These are phyloP conservation scores for Procambarus virginalis DNA, from an alignment of 1,140 invertebrate species.

Conservation along the genomic window DNA sequence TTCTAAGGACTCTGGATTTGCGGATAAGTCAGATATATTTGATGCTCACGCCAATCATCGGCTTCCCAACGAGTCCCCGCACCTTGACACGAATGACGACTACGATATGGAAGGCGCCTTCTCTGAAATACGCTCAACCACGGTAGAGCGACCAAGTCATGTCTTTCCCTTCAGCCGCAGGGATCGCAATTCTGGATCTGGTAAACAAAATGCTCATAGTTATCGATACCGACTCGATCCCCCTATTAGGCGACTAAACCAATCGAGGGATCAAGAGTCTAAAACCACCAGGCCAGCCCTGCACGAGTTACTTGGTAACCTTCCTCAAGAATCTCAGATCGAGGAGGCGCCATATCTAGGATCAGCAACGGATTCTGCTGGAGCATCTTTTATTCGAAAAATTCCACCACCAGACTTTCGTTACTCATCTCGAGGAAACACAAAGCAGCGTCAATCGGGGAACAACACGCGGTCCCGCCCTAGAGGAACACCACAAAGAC, in stretches of 20 bases:
- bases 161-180: constrained; percentile 25
- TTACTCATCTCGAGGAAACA: constrained; percentile 4
- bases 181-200: not conserved
- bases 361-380: constrained; percentile 58
- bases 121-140: constrained; percentile 40
- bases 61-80: not conserved
- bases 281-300: constrained; percentile 27
- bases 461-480: not conserved
- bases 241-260: not conserved
- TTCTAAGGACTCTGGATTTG: constrained; percentile 28
- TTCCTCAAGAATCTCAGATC: constrained; percentile 31
- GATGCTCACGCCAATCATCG: not conserved
- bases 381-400: constrained; percentile 31
- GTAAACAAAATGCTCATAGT: not conserved
- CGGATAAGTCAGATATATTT: constrained; percentile 19
- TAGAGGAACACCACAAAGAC: not conserved
- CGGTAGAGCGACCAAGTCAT: constrained; percentile 19
- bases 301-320: constrained; percentile 44
- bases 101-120: constrained; percentile 52
- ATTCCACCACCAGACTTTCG: constrained; percentile 49
- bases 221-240: not conserved
- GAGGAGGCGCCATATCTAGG: constrained; percentile 49
- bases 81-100: constrained; percentile 1
- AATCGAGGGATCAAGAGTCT: not conserved
- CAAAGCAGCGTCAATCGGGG: not conserved